Percentiles rank a stretch among this genome's conserved stretches.
Conservation (phyloP, 1,140 invertebrate species). For the Bombus confusus region DNA sequence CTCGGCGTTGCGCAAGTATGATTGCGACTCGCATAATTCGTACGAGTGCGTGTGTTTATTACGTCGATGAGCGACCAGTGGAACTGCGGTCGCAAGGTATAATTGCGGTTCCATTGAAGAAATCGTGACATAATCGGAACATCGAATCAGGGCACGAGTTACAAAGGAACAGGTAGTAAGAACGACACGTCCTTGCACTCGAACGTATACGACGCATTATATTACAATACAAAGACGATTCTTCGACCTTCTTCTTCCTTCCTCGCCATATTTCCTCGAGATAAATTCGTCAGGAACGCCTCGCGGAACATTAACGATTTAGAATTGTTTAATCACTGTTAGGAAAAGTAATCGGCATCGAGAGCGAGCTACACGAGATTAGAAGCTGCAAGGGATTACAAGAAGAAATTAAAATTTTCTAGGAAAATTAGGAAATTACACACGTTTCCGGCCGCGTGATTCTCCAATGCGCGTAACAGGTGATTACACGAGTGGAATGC, state of each 20-base stretch:
- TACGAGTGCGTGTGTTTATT: slow-evolving; percentile 29
- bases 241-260: not conserved
- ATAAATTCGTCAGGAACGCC: not conserved
- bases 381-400: not conserved
- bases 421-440: slow-evolving; percentile 37
- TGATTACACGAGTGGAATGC: slow-evolving; percentile 35
- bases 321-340: not conserved
- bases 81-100: slow-evolving; percentile 45
- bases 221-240: slow-evolving; percentile 1
- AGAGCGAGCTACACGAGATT: not conserved
- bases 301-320: not conserved
- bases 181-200: slow-evolving; percentile 32
- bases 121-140: slow-evolving; percentile 56
- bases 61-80: slow-evolving; percentile 9
- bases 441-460: slow-evolving; percentile 27
- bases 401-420: slow-evolving; percentile 1
- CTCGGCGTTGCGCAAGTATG: slow-evolving; percentile 12
- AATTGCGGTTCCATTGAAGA: slow-evolving; percentile 58
- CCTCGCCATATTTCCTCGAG: not conserved
- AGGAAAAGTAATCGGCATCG: too few species aligned
- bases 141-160: slow-evolving; percentile 37
- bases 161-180: slow-evolving; percentile 21
- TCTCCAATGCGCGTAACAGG: not conserved
- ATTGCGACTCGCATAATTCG: slow-evolving; percentile 35
- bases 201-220: not conserved